These are phyloP conservation scores for Catocala nupta DNA, from an alignment of 2,888 invertebrate species.

Conservation along the genomic window DNA sequence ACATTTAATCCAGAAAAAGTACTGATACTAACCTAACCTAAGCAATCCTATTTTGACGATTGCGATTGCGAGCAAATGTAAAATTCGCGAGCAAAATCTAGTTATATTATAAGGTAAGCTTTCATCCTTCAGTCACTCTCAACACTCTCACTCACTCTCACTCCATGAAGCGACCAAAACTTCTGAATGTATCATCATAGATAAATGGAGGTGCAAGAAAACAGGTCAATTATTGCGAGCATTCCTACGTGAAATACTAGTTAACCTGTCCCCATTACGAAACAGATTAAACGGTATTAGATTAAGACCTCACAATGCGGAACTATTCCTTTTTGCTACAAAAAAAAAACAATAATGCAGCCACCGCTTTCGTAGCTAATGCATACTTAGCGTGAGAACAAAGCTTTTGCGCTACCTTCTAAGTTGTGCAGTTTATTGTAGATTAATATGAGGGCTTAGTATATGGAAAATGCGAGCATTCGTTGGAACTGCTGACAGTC, in stretches of 20 bases:
- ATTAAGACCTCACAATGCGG: neutral
- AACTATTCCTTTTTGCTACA: neutral
- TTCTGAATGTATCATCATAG: too few relatives aligned
- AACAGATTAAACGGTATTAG: neutral
- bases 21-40: too few relatives aligned
- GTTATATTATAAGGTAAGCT: too few relatives aligned
- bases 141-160: too few relatives aligned
- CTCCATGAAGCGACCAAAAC: too few relatives aligned
- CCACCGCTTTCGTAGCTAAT: conserved; percentile 57
- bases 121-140: too few relatives aligned
- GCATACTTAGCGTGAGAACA: conserved; percentile 61
- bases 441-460: conserved; percentile 7
- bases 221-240: neutral
- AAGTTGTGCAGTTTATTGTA: conserved; percentile 27
- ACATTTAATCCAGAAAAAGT: too few relatives aligned
- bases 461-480: neutral
- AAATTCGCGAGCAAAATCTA: too few relatives aligned
- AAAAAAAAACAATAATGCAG: conserved; percentile 43
- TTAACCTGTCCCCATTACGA: neutral
- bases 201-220: too few relatives aligned
- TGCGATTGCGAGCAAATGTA: too few relatives aligned
- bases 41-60: too few relatives aligned
- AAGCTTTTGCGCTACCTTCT: conserved; percentile 44
- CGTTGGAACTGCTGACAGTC: too few relatives aligned
- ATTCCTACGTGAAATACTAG: neutral